Conservation (phyloP, 2,113 vertebrate genomes). For the Poicephalus gulielmi region DNA sequence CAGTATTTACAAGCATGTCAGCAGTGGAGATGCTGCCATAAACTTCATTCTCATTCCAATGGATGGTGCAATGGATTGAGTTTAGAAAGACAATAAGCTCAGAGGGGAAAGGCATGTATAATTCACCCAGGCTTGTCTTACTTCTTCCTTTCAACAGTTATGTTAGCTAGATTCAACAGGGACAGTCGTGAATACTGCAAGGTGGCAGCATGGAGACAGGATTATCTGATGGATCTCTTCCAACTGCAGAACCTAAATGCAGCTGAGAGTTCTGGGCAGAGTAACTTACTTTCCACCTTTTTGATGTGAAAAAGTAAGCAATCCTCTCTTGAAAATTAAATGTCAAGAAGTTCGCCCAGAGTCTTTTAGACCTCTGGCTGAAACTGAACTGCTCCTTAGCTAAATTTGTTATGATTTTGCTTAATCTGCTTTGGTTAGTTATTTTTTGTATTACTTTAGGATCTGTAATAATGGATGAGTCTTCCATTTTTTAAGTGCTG, state of each 20-base stretch:
- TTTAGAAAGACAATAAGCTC: neutral
- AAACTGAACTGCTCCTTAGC: neutral
- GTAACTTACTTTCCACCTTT: neutral
- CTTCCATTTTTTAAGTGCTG: neutral
- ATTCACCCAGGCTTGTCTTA: conserved; percentile 18
- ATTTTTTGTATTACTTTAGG: neutral
- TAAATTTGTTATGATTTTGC: neutral
- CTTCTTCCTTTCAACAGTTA: neutral
- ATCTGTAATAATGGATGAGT: neutral
- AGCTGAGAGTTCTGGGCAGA: neutral
- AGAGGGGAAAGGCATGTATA: neutral
- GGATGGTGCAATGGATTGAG: neutral
- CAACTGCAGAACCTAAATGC: neutral
- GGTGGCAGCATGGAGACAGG: neutral
- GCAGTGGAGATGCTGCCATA: neutral
- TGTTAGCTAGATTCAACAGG: neutral
- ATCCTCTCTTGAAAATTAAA: neutral
- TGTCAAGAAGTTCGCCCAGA: neutral
- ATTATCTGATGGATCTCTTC: conserved; percentile 17
- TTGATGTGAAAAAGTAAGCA: neutral
- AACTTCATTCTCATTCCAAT: neutral
- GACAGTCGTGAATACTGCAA: neutral
- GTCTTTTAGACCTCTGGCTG: neutral
- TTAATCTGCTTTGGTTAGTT: neutral
- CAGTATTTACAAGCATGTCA: neutral